Base-by-base conservation (phyloP, 1,140 invertebrate species). In the Phymorhynchus buccinoides region DNA sequence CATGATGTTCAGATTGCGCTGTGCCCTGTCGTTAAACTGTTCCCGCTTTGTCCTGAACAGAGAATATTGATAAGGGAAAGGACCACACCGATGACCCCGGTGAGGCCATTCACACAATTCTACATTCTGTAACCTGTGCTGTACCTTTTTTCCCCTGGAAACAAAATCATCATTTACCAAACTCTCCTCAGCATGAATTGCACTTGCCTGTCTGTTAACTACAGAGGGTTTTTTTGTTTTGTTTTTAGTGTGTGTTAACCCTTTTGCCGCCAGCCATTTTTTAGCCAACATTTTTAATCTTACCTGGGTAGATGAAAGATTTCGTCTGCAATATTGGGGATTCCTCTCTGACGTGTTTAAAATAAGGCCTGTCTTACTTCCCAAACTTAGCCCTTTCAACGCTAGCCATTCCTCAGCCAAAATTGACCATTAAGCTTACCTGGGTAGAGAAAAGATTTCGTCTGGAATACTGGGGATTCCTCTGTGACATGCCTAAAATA, bases 21-120 rank as follows among this genome's bases (percentile, higher is more conserved):
- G n/a, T n/a, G n/a, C n/a, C n/a, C n/a, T n/a, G n/a, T n/a, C n/a
- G n/a, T n/a, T n/a, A n/a, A n/a, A n/a, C n/a, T n/a, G n/a, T 62
- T 62, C n/a, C n/a, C 56, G n/a, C n/a, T 62, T 62, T 62, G 56
- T 52, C 48, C 22, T 62, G 56, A 62, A 62, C 56, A 62, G 56
- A 62, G 22, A 27, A 27, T 62, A 62, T 27, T 22, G 56, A 62
- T 62, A 62, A 62, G 18, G 56, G n/a, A 62, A 62, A 62, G n/a
- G 56, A 27, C 56, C 12, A 62, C 22, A 62, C 56, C 22, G 56
- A 62, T 18, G 56, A 18, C 4, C 12, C 56, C n/a, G 56, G 56
- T 62, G 56, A 62, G 56, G 22, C n/a, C n/a, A 62, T 6, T 18
- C 56, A 9, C 7, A 48, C 44, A 6, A 62, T 12, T 27, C 1